Evolutionary conservation across 2,888 invertebrate species (phyloP).

Genomic region (Argyresthia goedartella): DNA sequence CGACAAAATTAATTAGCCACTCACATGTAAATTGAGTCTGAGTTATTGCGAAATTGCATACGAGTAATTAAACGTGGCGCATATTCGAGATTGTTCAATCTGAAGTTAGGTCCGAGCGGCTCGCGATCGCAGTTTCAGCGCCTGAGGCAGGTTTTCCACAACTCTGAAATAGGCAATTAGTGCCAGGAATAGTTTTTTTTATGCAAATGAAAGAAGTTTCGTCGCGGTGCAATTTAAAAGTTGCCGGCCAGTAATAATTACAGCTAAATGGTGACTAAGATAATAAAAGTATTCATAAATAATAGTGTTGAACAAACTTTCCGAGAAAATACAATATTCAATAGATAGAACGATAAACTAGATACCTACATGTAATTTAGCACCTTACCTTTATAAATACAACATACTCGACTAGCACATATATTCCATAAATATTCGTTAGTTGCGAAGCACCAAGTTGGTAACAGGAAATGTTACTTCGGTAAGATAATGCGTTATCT

Average conservation of each 20-base stretch:
- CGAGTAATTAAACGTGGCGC: background rate
- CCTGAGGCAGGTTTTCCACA: conserved; percentile 18
- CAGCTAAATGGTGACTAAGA: background rate
- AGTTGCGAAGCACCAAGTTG: too few relatives aligned
- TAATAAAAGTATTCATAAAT: too few relatives aligned
- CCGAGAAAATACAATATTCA: too few relatives aligned
- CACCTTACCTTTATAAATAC: too few relatives aligned
- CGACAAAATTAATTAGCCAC: background rate
- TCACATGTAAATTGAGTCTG: background rate
- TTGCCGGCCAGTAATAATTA: background rate
- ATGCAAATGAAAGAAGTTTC: conserved; percentile 1
- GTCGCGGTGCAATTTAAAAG: background rate
- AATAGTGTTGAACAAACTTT: too few relatives aligned
- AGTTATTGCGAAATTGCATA: background rate
- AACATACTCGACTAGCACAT: too few relatives aligned
- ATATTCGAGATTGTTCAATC: background rate
- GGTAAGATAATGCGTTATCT: too few relatives aligned
- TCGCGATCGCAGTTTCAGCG: background rate
- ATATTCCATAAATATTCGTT: too few relatives aligned
- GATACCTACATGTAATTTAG: too few relatives aligned
- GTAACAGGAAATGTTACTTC: too few relatives aligned
- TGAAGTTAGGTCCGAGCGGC: background rate
- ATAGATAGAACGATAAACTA: too few relatives aligned
- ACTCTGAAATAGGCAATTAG: conserved; percentile 34
- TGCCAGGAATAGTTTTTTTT: conserved; percentile 22